phyloP scores from a whole-genome alignment of 2,888 invertebrate species.

The Bruchidius siliquastri region DNA sequence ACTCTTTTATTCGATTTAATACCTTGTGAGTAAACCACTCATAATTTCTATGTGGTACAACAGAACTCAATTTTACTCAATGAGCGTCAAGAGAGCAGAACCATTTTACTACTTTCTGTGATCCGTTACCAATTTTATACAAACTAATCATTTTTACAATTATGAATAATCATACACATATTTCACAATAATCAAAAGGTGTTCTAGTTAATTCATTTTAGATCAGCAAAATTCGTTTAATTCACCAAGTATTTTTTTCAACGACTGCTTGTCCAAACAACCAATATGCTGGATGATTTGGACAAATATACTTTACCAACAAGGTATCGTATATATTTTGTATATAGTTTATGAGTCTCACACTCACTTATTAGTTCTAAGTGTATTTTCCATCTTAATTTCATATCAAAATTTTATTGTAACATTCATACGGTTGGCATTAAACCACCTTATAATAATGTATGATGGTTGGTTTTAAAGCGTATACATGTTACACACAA shows the following conservation, averaged over 20 bases:
- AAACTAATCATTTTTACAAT: not conserved
- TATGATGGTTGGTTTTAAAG: not conserved
- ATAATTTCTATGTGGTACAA: no score
- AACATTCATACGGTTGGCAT: constrained; percentile 17
- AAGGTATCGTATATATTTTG: constrained; percentile 14
- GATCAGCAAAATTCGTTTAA: constrained; percentile 2
- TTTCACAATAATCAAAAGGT: constrained; percentile 1
- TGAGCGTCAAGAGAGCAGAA: no score
- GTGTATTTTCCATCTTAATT: constrained; percentile 13
- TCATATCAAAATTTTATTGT: constrained; percentile 19
- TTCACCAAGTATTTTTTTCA: constrained; percentile 11
- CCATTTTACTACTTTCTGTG: no score
- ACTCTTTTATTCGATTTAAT: no score
- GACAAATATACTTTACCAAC: constrained; percentile 16
- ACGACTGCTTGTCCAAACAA: constrained; percentile 20
- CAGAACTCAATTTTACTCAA: no score
- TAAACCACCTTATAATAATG: not conserved
- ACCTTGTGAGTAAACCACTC: no score
- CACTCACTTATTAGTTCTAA: not conserved
- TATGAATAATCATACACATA: not conserved
- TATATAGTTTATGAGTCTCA: constrained; percentile 13
- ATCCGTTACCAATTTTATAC: not conserved
- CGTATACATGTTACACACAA: not conserved
- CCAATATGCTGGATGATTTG: constrained; percentile 12
- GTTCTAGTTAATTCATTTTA: not conserved